Evolutionary conservation across 2,888 invertebrate species (phyloP).

Genomic region (Leptogaster cylindrica): DNA sequence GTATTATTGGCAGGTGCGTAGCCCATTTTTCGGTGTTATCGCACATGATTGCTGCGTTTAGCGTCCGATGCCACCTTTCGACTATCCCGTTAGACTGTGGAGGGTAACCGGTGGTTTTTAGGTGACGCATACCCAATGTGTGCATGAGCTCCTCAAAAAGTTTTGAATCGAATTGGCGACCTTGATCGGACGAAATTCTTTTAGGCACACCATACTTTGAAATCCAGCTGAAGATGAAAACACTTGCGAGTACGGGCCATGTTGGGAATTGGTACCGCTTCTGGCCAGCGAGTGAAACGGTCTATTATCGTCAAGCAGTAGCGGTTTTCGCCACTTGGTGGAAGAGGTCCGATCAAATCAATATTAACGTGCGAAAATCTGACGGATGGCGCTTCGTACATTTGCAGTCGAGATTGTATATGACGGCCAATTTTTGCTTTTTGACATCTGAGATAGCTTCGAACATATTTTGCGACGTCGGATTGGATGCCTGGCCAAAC

Average conservation of each 20-base stretch:
- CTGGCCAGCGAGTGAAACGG: slow-evolving; percentile 40
- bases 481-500: not conserved
- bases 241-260: slow-evolving; percentile 21
- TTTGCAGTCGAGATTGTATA: not conserved
- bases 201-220: slow-evolving; percentile 38
- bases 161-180: slow-evolving; percentile 6
- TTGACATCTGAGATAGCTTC: slow-evolving; percentile 1
- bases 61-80: slow-evolving; percentile 57
- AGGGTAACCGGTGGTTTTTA: slow-evolving; percentile 36
- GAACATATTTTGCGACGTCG: not conserved
- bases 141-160: slow-evolving; percentile 14
- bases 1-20: slow-evolving; percentile 52
- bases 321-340: not conserved
- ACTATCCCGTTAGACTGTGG: slow-evolving; percentile 36
- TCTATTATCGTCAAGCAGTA: slow-evolving; percentile 28
- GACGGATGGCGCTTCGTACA: slow-evolving; percentile 44
- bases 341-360: not conserved
- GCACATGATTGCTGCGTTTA: slow-evolving; percentile 56
- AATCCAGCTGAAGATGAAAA: slow-evolving; percentile 1
- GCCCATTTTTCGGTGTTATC: slow-evolving; percentile 52
- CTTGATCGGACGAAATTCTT: slow-evolving; percentile 31
- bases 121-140: slow-evolving; percentile 19
- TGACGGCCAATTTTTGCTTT: not conserved
- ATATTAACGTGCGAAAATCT: not conserved
- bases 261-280: slow-evolving; percentile 36